Base-by-base conservation (phyloP, 2,113 vertebrate species). In the Larimichthys crocea region DNA sequence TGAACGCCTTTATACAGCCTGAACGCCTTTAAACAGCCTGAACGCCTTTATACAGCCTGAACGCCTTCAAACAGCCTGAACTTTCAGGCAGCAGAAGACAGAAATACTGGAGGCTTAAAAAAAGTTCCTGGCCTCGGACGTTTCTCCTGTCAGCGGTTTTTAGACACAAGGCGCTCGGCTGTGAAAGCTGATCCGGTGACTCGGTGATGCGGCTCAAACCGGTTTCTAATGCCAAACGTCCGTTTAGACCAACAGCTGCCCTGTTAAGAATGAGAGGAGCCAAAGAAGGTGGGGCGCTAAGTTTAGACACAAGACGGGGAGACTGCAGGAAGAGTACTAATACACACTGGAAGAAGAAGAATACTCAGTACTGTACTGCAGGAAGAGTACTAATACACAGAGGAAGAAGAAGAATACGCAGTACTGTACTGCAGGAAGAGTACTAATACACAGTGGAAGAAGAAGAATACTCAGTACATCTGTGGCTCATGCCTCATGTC, bases 211-310 rank as follows among this genome's bases (percentile, higher is more conserved):
- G 4, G 93, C 59, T 93, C 79, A 88, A 88, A 93, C 92, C 52
- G 79, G 91, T 88, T 92, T 50, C 83, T 84, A 53, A 80, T 76
- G 79, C 87, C 82, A 26, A 69, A 73, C 19, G 11, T 26, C 17
- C 49, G 57, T 76, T 86, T 59, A 74, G 79, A 80, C 72, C 82
- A n/a, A 68, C 93, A 92, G 91, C 90, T 92, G 91, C 90, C 74
- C 65, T 85, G 84, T 82, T 83, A 84, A 87, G 86, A 70, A 40
- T 6, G 48, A 71, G 49, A 50, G 48, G 10, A 63, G 40, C 31
- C 4, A 48, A 53, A 5, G 65, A 53, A 5, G 65, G 9, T 1
- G 57, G 17, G 53, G 8, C 8, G 3, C 71, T 73, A 44, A 8
- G 72, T 73, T 83, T 65, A 80, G 83, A 69, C 17, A 3, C 0